Conservation (phyloP, 37 sponge, comb jelly and placozoan genomes). For the Beroe ovata region DNA sequence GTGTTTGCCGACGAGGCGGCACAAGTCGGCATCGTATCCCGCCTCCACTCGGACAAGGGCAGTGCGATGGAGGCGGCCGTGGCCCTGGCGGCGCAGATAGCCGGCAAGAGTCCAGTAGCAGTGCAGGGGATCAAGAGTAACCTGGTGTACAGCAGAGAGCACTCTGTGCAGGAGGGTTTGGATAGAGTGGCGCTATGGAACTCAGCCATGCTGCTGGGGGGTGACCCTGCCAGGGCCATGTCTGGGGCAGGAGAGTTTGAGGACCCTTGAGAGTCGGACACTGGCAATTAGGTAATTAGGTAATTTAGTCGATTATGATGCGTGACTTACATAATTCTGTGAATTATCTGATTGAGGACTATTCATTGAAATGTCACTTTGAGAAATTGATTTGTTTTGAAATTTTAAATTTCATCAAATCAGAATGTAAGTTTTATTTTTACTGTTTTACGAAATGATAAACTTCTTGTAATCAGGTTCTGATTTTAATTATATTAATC, state of each 20-base stretch:
- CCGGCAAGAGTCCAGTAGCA: slow-evolving; percentile 92
- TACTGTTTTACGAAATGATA: too few species aligned
- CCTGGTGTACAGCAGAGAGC: slow-evolving; percentile 88
- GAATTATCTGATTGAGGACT: too few species aligned
- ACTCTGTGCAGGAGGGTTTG: slow-evolving; percentile 81
- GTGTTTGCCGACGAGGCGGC: slow-evolving; percentile 1
- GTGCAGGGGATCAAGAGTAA: slow-evolving; percentile 85
- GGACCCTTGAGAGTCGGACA: slow-evolving; percentile 2
- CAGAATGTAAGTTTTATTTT: too few species aligned
- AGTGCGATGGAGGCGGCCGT: slow-evolving; percentile 73
- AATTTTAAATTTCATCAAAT: too few species aligned
- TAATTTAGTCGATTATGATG: too few species aligned
- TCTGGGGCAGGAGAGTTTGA: slow-evolving; percentile 57
- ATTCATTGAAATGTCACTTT: too few species aligned
- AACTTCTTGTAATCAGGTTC: too few species aligned
- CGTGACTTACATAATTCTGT: too few species aligned
- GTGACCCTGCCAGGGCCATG: slow-evolving; percentile 11
- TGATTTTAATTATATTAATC: too few species aligned
- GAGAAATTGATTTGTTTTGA: too few species aligned
- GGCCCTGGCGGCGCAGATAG: slow-evolving; percentile 76
- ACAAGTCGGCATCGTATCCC: slow-evolving; percentile 53
- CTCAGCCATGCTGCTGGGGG: slow-evolving; percentile 43
- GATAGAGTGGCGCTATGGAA: slow-evolving; percentile 69
- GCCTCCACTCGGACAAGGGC: slow-evolving; percentile 70
- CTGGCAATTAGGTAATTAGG: too few species aligned